A percentile compares a stretch with the other conserved stretches of the same genome.
Evolutionary conservation across 2,113 vertebrate genomes (phyloP).

Genomic region (Perccottus glenii): DNA sequence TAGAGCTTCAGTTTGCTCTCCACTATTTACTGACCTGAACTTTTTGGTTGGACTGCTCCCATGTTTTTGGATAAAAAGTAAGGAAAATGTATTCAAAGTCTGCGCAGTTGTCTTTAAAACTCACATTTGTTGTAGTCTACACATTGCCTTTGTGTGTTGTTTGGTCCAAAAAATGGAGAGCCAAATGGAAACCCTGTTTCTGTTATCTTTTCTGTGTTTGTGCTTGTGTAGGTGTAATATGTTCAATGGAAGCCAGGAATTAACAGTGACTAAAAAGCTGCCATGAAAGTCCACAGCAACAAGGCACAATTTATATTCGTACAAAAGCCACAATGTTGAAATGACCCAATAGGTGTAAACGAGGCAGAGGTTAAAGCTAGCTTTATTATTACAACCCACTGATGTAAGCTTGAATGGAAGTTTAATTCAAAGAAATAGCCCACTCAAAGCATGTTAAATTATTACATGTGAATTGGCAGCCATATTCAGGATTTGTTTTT

Average conservation of each 20-base stretch:
- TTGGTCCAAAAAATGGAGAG: too few relatives aligned
- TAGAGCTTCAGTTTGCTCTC: slow-evolving; percentile 6
- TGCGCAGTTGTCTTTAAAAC: too few relatives aligned
- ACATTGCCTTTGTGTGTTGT: too few relatives aligned
- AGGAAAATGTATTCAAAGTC: too few relatives aligned
- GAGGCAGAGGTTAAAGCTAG: background rate
- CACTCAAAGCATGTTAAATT: background rate
- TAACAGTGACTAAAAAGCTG: slow-evolving; percentile 5
- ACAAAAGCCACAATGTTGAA: background rate
- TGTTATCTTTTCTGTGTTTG: background rate
- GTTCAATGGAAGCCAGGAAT: slow-evolving; percentile 1
- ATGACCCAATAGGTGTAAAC: background rate
- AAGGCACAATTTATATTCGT: background rate
- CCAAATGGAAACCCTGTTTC: too few relatives aligned
- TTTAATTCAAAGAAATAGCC: background rate
- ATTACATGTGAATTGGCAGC: too few relatives aligned
- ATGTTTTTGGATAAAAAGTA: too few relatives aligned
- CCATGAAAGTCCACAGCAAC: background rate
- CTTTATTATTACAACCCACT: background rate
- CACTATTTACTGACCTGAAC: slow-evolving; percentile 30
- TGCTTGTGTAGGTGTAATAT: background rate
- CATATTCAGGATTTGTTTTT: too few relatives aligned
- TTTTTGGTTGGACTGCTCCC: slow-evolving; percentile 27
- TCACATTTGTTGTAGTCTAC: too few relatives aligned
- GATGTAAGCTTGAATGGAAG: background rate